A percentile compares a stretch with the other conserved stretches of the same genome.
These are phyloP conservation scores for Maniola hyperantus DNA, from an alignment of 2,888 invertebrate genomes.

Conservation along the genomic window DNA sequence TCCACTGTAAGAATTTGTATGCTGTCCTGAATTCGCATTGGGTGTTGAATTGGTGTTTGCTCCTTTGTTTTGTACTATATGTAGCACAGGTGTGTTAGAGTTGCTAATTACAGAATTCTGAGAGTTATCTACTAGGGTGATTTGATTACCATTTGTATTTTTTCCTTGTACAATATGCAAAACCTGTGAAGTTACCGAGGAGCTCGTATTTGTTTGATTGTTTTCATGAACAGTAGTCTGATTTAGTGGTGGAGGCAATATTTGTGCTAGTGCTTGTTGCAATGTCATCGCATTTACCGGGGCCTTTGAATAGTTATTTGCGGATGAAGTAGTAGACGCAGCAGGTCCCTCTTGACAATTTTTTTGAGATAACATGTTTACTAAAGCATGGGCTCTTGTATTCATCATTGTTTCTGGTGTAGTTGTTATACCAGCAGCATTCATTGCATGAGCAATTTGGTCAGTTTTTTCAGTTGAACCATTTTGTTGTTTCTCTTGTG, in stretches of 20 bases:
- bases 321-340: slow-evolving; percentile 47
- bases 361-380: slow-evolving; percentile 80
- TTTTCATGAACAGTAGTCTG: slow-evolving; percentile 59
- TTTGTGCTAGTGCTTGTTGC: slow-evolving; percentile 77
- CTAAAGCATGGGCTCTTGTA: slow-evolving; percentile 65
- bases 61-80: slow-evolving; percentile 75
- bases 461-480: slow-evolving; percentile 61
- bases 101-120: slow-evolving; percentile 70
- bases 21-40: slow-evolving; percentile 55
- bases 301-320: slow-evolving; percentile 63
- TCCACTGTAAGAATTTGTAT: slow-evolving; percentile 65
- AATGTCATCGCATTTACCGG: slow-evolving; percentile 70
- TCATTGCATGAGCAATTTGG: slow-evolving; percentile 76
- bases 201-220: slow-evolving; percentile 53
- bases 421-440: slow-evolving; percentile 70
- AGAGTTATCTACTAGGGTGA: slow-evolving; percentile 67
- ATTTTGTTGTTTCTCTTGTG: slow-evolving; percentile 49
- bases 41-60: slow-evolving; percentile 48
- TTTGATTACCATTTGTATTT: slow-evolving; percentile 65
- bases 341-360: slow-evolving; percentile 59
- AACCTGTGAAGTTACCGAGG: slow-evolving; percentile 61
- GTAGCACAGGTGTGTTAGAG: slow-evolving; percentile 68
- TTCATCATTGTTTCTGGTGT: slow-evolving; percentile 50
- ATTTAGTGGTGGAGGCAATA: slow-evolving; percentile 72
- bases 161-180: slow-evolving; percentile 78